These are phyloP conservation scores for Halcyon leucocephala DNA, from an alignment of 2,797 vertebrate species.

Conservation along the genomic window DNA sequence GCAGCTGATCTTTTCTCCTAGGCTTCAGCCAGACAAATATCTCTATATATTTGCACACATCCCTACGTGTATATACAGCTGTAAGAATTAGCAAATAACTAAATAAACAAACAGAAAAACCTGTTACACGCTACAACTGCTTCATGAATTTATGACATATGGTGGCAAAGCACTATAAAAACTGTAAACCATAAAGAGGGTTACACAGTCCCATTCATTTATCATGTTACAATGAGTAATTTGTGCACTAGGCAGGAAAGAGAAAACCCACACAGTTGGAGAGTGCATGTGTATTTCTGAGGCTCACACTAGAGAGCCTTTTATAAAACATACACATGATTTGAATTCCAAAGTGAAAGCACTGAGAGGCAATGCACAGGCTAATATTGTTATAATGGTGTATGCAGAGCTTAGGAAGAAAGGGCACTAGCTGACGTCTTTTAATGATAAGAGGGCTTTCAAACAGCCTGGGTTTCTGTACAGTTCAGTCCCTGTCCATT, in stretches of 20 bases:
- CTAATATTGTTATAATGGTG: constrained; percentile 34
- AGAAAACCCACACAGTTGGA: constrained; percentile 61
- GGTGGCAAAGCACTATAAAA: constrained; percentile 60
- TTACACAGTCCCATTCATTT: constrained; percentile 66
- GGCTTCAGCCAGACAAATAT: constrained; percentile 7
- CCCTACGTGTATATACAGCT: constrained; percentile 4
- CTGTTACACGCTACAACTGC: constrained; percentile 55
- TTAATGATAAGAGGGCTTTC: background rate
- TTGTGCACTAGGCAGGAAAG: constrained; percentile 59
- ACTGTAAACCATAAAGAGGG: constrained; percentile 62
- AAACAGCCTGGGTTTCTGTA: background rate
- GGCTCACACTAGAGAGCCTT: constrained; percentile 72
- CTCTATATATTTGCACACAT: background rate
- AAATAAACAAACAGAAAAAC: constrained; percentile 64
- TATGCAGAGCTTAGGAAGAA: constrained; percentile 17
- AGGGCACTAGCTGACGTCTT: background rate
- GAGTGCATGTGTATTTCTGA: constrained; percentile 69
- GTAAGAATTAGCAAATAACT: constrained; percentile 72
- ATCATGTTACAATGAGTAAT: constrained; percentile 76
- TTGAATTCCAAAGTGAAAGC: constrained; percentile 73
- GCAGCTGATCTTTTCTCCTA: background rate
- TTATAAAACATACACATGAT: constrained; percentile 69
- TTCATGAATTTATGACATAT: constrained; percentile 72
- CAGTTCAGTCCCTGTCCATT: background rate
- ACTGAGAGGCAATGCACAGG: background rate